Evolutionary conservation across 2,888 invertebrate species (phyloP).

Genomic region (Cotesia congregata): DNA sequence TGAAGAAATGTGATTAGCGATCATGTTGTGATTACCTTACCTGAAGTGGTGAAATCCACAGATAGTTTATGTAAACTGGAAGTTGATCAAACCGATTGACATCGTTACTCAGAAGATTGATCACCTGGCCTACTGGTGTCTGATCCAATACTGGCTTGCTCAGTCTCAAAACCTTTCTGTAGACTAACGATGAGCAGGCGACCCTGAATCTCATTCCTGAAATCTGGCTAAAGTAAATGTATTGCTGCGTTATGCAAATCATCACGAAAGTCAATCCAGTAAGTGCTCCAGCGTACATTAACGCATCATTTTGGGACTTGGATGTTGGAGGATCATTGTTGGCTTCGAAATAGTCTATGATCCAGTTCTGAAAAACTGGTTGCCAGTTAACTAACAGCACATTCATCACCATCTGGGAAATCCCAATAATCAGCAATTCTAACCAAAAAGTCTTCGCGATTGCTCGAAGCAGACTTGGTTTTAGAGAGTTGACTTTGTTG

Average conservation of each 20-base stretch:
- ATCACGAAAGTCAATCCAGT: background rate
- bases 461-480: background rate
- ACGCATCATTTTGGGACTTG: background rate
- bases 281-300: background rate
- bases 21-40: background rate
- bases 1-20: no score
- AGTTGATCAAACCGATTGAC: background rate
- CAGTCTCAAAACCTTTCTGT: background rate
- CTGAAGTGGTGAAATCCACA: background rate
- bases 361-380: background rate
- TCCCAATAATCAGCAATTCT: background rate
- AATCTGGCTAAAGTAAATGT: background rate
- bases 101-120: background rate
- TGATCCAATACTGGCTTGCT: background rate
- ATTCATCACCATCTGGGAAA: background rate
- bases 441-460: background rate
- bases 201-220: background rate
- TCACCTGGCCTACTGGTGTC: background rate
- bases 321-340: background rate
- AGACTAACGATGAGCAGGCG: background rate
- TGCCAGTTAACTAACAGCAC: background rate
- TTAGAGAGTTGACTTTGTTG: background rate
- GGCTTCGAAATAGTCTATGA: background rate
- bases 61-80: background rate
- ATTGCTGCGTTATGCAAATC: background rate